phyloP scores from a whole-genome alignment of 2,113 vertebrate species.

The Clarias macrocephalus region DNA sequence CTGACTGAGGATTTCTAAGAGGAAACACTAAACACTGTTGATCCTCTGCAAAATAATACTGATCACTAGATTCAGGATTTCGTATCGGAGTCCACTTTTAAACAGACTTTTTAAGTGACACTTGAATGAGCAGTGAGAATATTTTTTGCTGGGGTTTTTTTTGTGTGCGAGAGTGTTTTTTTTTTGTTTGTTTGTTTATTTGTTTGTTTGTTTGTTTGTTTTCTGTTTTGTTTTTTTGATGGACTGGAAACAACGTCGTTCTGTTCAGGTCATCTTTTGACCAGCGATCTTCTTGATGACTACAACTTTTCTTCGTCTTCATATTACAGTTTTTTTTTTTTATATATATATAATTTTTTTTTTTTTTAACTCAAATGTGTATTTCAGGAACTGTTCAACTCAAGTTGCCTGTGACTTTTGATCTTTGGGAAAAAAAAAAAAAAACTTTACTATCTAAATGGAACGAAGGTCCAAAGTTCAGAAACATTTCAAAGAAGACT shows the following conservation, averaged over 20 bases:
- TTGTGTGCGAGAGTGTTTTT: background rate
- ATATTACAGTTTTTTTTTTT: conserved; percentile 5
- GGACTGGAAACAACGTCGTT: background rate
- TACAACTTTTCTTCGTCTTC: conserved; percentile 7
- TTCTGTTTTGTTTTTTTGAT: background rate
- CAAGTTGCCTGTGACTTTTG: conserved; percentile 18
- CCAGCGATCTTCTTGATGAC: background rate
- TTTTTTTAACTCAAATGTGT: conserved; percentile 20
- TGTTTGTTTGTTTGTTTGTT: background rate
- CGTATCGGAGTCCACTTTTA: conserved; percentile 26
- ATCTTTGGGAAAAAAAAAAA: background rate
- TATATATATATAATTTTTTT: too few species aligned
- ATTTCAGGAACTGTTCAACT: conserved; percentile 12
- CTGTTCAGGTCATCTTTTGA: conserved; percentile 2
- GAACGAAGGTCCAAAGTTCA: background rate
- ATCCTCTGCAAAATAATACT: conserved; percentile 10
- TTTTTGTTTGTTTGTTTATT: too few species aligned
- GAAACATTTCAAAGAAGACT: conserved; percentile 37
- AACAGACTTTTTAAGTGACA: conserved; percentile 4
- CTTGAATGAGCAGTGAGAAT: conserved; percentile 22
- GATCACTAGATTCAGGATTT: conserved; percentile 30
- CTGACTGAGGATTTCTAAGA: conserved; percentile 20
- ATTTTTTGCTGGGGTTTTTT: background rate
- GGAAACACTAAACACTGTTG: conserved; percentile 12
- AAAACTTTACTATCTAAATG: conserved; percentile 30